A percentile compares a stretch with the other conserved stretches of the same genome.
Evolutionary conservation across 2,888 invertebrate genomes (phyloP).

Genomic region (Adineta ricciae): DNA sequence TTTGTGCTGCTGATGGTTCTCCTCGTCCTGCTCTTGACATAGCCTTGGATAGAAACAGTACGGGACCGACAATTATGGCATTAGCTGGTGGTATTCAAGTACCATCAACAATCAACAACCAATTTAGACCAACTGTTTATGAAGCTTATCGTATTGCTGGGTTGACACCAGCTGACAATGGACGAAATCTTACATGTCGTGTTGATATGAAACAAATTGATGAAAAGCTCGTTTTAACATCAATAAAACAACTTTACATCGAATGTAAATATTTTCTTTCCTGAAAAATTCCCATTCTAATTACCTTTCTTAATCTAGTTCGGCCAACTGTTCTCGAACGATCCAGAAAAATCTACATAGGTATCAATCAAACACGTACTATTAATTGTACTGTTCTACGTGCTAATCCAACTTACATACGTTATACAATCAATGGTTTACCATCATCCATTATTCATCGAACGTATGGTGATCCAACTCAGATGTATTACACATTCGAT

Average conservation of each 20-base stretch:
- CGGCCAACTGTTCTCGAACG: neutral
- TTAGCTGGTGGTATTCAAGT: neutral
- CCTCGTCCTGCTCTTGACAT: neutral
- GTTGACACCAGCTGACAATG: neutral
- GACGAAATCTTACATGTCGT: neutral
- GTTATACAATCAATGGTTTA: neutral
- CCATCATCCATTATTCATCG: neutral
- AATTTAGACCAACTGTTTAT: neutral
- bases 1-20: neutral
- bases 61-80: neutral
- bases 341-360: neutral
- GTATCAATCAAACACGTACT: conserved; percentile 16
- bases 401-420: neutral
- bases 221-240: neutral
- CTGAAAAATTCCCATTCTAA: neutral
- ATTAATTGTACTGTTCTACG: neutral
- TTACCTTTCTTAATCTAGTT: neutral
- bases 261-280: neutral
- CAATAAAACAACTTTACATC: conserved; percentile 4
- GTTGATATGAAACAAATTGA: neutral
- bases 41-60: neutral
- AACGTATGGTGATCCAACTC: neutral
- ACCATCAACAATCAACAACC: neutral
- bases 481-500: neutral
- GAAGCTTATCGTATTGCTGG: neutral